A percentile compares a stretch with the other conserved stretches of the same genome.
These are phyloP conservation scores for Battus philenor DNA, from an alignment of 1,140 invertebrate genomes.

Conservation along the genomic window DNA sequence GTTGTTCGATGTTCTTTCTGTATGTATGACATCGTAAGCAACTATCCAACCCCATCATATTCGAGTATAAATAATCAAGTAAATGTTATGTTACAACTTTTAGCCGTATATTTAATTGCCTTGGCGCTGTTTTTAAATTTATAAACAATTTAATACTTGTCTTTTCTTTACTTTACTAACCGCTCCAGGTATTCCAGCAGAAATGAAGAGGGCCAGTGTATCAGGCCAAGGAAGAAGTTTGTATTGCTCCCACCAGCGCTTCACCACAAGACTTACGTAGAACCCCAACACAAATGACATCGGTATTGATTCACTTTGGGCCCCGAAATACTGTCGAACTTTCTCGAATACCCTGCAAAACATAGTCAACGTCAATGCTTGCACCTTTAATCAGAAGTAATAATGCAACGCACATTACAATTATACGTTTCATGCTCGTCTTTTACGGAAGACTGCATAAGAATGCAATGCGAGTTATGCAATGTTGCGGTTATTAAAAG, in stretches of 20 bases:
- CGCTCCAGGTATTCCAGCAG: conserved; percentile 91
- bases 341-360: conserved; percentile 87
- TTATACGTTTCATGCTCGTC: background rate
- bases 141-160: conserved; percentile 26
- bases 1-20: too few species aligned
- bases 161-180: conserved; percentile 80
- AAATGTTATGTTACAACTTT: background rate
- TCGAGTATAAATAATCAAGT: too few species aligned
- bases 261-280: conserved; percentile 93
- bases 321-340: conserved; percentile 86
- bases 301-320: conserved; percentile 89
- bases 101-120: background rate
- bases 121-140: background rate
- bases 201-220: conserved; percentile 91
- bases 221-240: conserved; percentile 93
- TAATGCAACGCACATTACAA: background rate
- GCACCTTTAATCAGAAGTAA: background rate
- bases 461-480: conserved; percentile 4
- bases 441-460: conserved; percentile 8
- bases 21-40: background rate
- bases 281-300: conserved; percentile 97
- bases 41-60: too few species aligned
- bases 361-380: conserved; percentile 2
- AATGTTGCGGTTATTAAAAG: background rate
- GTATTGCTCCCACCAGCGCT: conserved; percentile 95